Base-by-base conservation (phyloP, 2,113 vertebrate genomes). In the Pseudolaguvia tuberculata region DNA sequence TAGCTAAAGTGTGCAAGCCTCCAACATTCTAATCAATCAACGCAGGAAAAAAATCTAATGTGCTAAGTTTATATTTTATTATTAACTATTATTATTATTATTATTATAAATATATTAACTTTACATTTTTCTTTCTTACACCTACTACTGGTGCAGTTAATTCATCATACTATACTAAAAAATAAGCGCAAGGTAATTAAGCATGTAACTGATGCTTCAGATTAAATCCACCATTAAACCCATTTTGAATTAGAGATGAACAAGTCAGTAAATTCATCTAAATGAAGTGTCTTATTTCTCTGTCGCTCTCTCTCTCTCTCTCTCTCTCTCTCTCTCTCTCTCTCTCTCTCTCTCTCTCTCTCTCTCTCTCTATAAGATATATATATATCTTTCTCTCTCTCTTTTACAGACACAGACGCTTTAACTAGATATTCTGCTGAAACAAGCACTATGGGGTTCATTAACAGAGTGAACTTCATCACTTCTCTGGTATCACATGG, bases 381-480 rank as follows among this genome's bases (percentile, higher is more conserved):
- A n/a, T n/a, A n/a, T n/a, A n/a, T n/a, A n/a, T n/a, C n/a, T n/a
- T n/a, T n/a, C 55, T 47, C 23, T 25, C 29, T n/a, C 31, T 21
- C 23, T n/a, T n/a, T n/a, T n/a, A n/a, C 25, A 27, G 2, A 17
- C 15, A 20, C 23, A 23, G 3, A 27, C 21, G 31, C 13, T 62
- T 62, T 27, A 66, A 51, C 27, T 11, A 31, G 66, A 35, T 70
- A 35, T 53, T 70, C 39, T 15, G 27, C 50, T 23, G 12, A 70
- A 70, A 70, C 53, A 13, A 70, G 50, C 67, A 52, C 27, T 8
- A 68, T 68, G 48, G 2, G 5, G 4, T 21, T 18, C 27, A n/a
- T 52, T 69, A 69, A 79, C 74, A 74, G 35, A 74, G n/a, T 47
- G 13, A 8, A 2, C 15, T 25, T 23, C 31, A 39, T 42, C 57